Evolutionary conservation across 2,888 invertebrate species (phyloP), one percentile per base, ranked within the genome.

Genomic region (Dynastes maya): DNA sequence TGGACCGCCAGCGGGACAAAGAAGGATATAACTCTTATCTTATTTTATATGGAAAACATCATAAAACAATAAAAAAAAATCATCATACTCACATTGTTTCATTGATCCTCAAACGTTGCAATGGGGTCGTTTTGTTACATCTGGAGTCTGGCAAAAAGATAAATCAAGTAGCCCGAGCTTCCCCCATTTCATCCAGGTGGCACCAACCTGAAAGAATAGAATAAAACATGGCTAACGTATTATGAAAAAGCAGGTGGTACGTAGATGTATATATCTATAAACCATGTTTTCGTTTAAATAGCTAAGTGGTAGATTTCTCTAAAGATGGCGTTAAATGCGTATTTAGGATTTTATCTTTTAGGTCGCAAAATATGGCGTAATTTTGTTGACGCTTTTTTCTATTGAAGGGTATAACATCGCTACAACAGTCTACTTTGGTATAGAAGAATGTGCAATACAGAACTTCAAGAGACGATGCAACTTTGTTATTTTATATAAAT

Each of bases 1-100:
- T 1, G 77, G 74, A n/a, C 72, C 77, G n/a, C 75, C 75, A 6
- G 68, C 29, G 22, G 77, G 77, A 13, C 72, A 74, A 45, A 22
- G 72, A 74, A 74, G 72, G 9, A 74, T 74, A 74, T 74, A 61
- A 49, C 2, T 53, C n/a, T n/a, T 16, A n/a, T 13, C 2, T 13
- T 53, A 53, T 53, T 37, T 37, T 37, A 37, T 5, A 37, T 5
- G 32, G 1, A 3, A 51, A 51, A 51, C 3, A 11, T 51, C 9
- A 1, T 51, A 11, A 51, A 16, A 4, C 16, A 53, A 53, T n/a
- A 53, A 53, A 53, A 53, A 1, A 37, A 37, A 37, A 22, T 1
- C 37, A 51, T n/a, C 16, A 5, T 2, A 53, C 53, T 53, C 53
- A 53, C 53, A 1, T 53, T 53, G 6, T 53, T 53, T 16, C 13